A percentile compares a stretch with the other conserved stretches of the same genome.
These are phyloP conservation scores for Zaprionus lineosus DNA, from an alignment of 2,888 invertebrate species.

Conservation along the genomic window DNA sequence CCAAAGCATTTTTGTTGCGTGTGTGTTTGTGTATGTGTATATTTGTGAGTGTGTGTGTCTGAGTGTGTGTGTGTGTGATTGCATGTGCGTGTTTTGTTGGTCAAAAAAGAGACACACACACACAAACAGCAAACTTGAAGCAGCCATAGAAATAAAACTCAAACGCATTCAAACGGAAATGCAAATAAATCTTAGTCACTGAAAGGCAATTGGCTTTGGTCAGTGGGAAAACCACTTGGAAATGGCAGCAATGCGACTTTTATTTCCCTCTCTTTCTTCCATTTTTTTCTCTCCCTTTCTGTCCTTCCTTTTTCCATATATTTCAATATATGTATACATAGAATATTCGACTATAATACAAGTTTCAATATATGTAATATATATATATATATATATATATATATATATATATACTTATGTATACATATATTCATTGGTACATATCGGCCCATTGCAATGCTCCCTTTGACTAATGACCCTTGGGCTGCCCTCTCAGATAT, in stretches of 20 bases:
- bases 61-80: constrained; percentile 9
- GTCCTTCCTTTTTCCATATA: background rate
- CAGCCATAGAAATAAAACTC: constrained; percentile 57
- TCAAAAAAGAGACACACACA: constrained; percentile 14
- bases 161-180: constrained; percentile 70
- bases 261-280: background rate
- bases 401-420: background rate
- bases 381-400: background rate
- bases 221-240: constrained; percentile 41
- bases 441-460: background rate
- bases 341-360: constrained; percentile 2
- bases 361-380: constrained; percentile 16
- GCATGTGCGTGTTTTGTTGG: constrained; percentile 51
- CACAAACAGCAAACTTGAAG: constrained; percentile 21
- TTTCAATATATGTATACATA: background rate
- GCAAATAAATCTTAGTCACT: constrained; percentile 73
- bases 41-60: constrained; percentile 1
- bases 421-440: background rate
- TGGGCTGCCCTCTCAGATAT: constrained; percentile 16
- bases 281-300: background rate
- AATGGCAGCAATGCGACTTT: constrained; percentile 24
- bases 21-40: constrained; percentile 2
- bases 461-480: constrained; percentile 17
- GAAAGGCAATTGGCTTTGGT: constrained; percentile 70
- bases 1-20: constrained; percentile 17